Base-by-base conservation (phyloP, 2,797 vertebrate genomes). In the Semotilus atromaculatus region DNA sequence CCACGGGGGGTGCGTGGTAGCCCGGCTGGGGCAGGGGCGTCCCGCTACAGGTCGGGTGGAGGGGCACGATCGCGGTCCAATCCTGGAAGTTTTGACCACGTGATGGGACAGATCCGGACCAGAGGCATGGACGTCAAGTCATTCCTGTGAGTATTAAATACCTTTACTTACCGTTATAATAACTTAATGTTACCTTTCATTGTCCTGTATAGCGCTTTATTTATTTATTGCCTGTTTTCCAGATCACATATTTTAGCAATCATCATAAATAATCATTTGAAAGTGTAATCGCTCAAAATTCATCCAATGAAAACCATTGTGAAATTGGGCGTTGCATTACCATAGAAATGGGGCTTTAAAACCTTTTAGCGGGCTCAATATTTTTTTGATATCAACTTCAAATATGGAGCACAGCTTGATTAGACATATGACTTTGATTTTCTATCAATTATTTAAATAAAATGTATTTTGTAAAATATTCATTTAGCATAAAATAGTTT, bases 111-210 rank as follows among this genome's bases (percentile, higher is more conserved):
- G 94, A 98, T 99, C 92, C 97, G 98, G 90, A 96, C 96, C 94
- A 96, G 97, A 92, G 98, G 98, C 89, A 96, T 99, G 96, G 98
- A 99, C 76, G 97, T 99, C 96, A 99, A 97, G 93, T 99, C 98
- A 62, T 99, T 99, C 92, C 93, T 99, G 98, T 99, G 94, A 99
- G 98, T 99, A n/a, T 78, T 74, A 43, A 31, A 8, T 55, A 19
- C 79, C 23, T 3, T 16, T 64, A 7, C 26, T 64, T 64, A 31
- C 16, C 1, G 3, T 8, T 18, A 31, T 64, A 7, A 14, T 51
- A 58, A n/a, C 23, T 10, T 16, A 62, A 62, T 3, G 26, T 64
- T 31, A 31, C 7, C 6, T 18, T 16, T 31, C 5, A 29, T 29
- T 64, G 26, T 18, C 29, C 29, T 0, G 0, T n/a, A 16, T 31